Conservation (phyloP, 2,797 vertebrate species). For the Psittacula derbiana region DNA sequence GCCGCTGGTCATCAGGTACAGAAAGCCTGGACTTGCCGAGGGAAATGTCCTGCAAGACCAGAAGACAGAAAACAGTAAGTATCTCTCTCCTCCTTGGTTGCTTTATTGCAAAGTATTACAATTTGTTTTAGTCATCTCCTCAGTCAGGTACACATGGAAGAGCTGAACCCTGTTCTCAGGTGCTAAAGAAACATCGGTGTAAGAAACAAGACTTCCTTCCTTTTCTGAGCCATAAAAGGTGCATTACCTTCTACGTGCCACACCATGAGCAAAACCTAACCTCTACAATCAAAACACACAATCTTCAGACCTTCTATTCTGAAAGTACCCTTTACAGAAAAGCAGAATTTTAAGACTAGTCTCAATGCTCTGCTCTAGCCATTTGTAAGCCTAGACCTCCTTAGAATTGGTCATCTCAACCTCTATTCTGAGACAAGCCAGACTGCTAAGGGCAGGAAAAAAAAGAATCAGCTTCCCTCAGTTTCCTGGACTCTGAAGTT, state of each 20-base stretch:
- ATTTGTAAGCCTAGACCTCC: neutral
- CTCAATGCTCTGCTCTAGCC: neutral
- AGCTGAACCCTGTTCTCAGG: neutral
- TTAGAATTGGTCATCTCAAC: neutral
- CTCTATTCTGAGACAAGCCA: neutral
- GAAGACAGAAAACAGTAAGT: neutral
- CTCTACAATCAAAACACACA: neutral
- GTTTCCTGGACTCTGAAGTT: neutral
- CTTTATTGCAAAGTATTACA: neutral
- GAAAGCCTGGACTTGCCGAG: neutral
- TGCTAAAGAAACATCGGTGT: neutral
- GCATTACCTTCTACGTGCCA: fast-evolving
- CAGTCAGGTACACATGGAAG: neutral
- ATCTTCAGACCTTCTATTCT: neutral
- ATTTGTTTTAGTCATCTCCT: neutral
- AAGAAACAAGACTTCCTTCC: fast-evolving
- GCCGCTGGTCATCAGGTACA: neutral
- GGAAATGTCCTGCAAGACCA: neutral
- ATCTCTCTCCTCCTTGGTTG: neutral
- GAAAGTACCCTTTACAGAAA: neutral
- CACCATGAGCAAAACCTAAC: neutral
- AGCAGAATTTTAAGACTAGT: neutral
- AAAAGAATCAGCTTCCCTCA: neutral
- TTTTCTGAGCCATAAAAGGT: neutral
- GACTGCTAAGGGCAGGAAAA: neutral